Evolutionary conservation across 92 coral and sea anemone species (phyloP), one percentile per base, ranked within the genome.

Genomic region (Phenganax stokvisi): DNA sequence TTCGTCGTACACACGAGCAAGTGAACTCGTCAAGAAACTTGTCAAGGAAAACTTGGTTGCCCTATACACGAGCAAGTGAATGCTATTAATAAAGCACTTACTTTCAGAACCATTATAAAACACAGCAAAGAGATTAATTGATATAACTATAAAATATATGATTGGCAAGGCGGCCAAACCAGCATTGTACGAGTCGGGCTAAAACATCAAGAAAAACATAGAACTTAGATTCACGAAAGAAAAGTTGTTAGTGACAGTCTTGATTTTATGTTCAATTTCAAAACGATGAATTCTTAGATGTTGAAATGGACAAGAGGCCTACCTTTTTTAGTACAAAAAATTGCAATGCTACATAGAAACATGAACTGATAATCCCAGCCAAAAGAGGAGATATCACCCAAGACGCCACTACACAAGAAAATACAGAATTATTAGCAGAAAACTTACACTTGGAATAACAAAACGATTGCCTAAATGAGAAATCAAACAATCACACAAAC

Each of bases 71-170:
- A 37, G 5, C 3, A 37, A 37, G 47, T 37, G 47, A 37, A 37
- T 5, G 5, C 5, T 37, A 37, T 37, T 37, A 37, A 2, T 37
- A 37, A 37, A 37, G 47, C 12, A 68, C 73, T 68, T 68, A 68
- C 73, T 68, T 68, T 68, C 73, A 10, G 73, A 68, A 27, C 73
- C 73, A 68, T 68, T 68, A 37, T 68, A 68, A 68, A 68, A 68
- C 7, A 68, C 53, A 12, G 54, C 73, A 29, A 68, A 68, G 16
- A 68, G 54, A 27, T 68, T 68, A 10, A 68, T 53, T 10, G 73
- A 68, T 68, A 68, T 68, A 29, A 68, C 73, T 28, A 68, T 68
- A 53, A 68, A 68, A 53, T 68, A 68, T 16, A 68, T 68, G 47
- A 68, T 4, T 68, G 73, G 73, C 52, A 68, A 68, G 52, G 73